phyloP scores from a whole-genome alignment of 2,888 invertebrate species.

The Zaprionus obscuricornis region DNA sequence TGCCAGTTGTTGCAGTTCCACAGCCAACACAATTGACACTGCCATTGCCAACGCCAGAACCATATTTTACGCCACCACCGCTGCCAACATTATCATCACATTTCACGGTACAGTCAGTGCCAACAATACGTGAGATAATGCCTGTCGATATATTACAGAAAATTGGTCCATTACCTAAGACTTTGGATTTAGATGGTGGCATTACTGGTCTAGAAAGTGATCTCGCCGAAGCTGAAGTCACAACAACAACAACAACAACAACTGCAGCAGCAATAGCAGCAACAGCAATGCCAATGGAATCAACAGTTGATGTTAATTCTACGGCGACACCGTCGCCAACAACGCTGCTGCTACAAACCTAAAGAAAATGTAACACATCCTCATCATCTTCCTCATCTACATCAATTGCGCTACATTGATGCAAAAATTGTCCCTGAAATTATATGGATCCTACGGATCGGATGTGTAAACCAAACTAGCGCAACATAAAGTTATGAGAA shows the following conservation, averaged over 20 bases:
- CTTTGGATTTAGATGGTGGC: slow-evolving; percentile 54
- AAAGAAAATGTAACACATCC: background rate
- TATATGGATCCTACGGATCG: slow-evolving; percentile 11
- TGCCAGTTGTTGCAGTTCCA: slow-evolving; percentile 1
- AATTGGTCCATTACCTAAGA: slow-evolving; percentile 61
- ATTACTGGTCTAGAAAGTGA: slow-evolving; percentile 39
- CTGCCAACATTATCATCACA: slow-evolving; percentile 52
- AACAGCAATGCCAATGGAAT: background rate
- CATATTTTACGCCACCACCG: slow-evolving; percentile 59
- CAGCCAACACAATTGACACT: slow-evolving; percentile 22
- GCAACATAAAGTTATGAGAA: slow-evolving; percentile 37
- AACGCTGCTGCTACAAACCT: slow-evolving; percentile 35
- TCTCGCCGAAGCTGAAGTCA: slow-evolving; percentile 32
- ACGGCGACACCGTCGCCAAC: too few species aligned
- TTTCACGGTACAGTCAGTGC: slow-evolving; percentile 51
- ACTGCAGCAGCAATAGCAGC: too few species aligned
- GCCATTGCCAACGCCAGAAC: slow-evolving; percentile 24
- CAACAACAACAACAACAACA: too few species aligned
- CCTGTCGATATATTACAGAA: slow-evolving; percentile 63
- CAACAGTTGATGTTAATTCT: background rate
- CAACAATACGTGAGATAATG: slow-evolving; percentile 62
- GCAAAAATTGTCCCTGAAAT: slow-evolving; percentile 3
- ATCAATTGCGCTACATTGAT: too few species aligned
- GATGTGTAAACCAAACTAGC: slow-evolving; percentile 23
- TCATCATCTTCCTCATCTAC: background rate